These are phyloP conservation scores for Martes martes DNA, from an alignment of 2,113 vertebrate genomes.

Conservation along the genomic window DNA sequence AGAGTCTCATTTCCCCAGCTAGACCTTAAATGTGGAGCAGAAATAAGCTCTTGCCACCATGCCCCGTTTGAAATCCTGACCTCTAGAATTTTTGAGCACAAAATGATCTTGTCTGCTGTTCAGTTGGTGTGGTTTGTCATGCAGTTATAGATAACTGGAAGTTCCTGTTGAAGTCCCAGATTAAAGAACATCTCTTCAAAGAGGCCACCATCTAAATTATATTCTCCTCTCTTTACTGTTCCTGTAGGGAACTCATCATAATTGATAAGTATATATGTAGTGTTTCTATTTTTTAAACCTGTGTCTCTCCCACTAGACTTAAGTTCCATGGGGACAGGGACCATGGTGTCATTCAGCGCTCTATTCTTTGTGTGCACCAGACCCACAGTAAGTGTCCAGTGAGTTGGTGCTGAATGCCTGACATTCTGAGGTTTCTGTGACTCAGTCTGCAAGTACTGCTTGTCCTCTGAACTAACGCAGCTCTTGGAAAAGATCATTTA, in stretches of 20 bases:
- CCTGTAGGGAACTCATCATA: not conserved
- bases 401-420: not conserved
- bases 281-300: not conserved
- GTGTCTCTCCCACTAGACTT: not conserved
- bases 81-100: not conserved
- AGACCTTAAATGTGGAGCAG: not conserved
- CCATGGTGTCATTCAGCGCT: not conserved
- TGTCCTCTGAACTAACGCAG: not conserved
- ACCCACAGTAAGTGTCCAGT: not conserved
- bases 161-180: not conserved
- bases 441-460: not conserved
- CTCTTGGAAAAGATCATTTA: not conserved
- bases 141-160: not conserved
- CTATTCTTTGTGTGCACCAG: not conserved
- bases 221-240: not conserved
- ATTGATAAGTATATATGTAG: not conserved
- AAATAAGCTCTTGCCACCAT: not conserved
- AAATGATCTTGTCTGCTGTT: not conserved
- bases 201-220: not conserved
- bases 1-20: not conserved
- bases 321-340: not conserved
- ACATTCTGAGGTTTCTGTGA: not conserved
- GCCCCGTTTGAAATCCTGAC: not conserved
- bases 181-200: not conserved
- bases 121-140: not conserved